Evolutionary conservation across 2,113 vertebrate species (phyloP).

Genomic region (Choloepus hoffmanni): DNA sequence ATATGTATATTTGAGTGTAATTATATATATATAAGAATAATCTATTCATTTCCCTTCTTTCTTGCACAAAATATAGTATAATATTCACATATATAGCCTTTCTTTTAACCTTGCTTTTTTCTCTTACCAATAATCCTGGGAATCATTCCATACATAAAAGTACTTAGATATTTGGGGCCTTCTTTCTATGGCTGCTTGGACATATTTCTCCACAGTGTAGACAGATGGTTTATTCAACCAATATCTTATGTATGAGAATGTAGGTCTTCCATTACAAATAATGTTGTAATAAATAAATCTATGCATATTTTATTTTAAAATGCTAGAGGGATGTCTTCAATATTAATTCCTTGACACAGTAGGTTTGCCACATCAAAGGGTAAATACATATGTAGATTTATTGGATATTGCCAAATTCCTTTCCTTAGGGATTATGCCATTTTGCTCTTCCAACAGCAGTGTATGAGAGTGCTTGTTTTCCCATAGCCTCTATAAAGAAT

Average conservation of each 20-base stretch:
- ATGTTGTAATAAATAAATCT: too few relatives aligned
- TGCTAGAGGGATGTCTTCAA: too few relatives aligned
- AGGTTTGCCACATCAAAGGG: background rate
- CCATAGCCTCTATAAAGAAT: background rate
- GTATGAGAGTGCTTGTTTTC: background rate
- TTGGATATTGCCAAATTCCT: too few relatives aligned
- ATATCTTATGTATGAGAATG: too few relatives aligned
- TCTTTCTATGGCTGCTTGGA: background rate
- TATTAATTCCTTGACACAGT: background rate
- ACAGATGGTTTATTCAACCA: too few relatives aligned
- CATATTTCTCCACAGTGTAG: background rate
- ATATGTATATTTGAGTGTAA: background rate
- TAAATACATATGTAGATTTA: background rate
- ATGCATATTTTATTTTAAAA: too few relatives aligned
- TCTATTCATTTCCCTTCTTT: background rate
- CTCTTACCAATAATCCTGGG: background rate
- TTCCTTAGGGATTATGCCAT: background rate
- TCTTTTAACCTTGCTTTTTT: background rate
- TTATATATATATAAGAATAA: background rate
- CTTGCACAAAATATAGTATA: background rate
- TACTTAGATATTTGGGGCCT: background rate
- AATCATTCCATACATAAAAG: background rate
- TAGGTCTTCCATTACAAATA: too few relatives aligned
- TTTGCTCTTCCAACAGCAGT: background rate
- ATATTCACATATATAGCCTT: background rate